Base-by-base conservation (phyloP, 2,888 invertebrate species). In the Aproaerema taeniolella region DNA sequence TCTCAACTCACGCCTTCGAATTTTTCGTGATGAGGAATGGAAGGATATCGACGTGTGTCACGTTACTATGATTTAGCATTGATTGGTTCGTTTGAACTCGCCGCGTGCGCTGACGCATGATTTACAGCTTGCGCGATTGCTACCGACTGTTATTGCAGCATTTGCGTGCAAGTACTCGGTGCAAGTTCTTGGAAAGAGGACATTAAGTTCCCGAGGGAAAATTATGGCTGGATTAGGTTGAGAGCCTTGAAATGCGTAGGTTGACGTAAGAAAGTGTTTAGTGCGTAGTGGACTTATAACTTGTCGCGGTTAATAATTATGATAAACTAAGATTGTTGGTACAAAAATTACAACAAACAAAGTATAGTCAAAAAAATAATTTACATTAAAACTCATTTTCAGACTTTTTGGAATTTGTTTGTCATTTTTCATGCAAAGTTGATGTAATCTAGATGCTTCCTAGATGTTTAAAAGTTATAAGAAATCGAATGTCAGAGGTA, bases 11-110 rank as follows among this genome's bases (percentile, higher is more conserved):
- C 52, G 52, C 43, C 53, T 61, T 67, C 61, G 60, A 66, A 66
- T 69, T 77, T 71, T 69, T 63, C 47, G 54, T 56, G 30, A 46
- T 44, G 65, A 67, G 65, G 64, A 71, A 69, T 58, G 8, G 26
- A 26, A 6, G n/a, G 5, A n/a, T 26, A 26, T 26, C 26, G 26
- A 26, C 26, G 26, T 5, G 26, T 26, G 26, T 26, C 26, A 20
- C 20, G 26, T 63, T 60, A 61, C 73, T 73, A 70, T 74, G 74
- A 78, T 80, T 78, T 75, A 76, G 73, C 73, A 73, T 74, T 78
- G 79, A 81, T 81, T 78, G 71, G 58, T 43, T 68, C 58, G 72
- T 80, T 81, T 80, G 76, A 77, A 60, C 35, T 42, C 45, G 41
- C 77, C 72, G 74, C 64, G 28, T 39, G 47, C 45, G 38, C 42